A percentile compares a stretch with the other conserved stretches of the same genome.
Evolutionary conservation across 2,113 vertebrate species (phyloP).

Genomic region (Craseonycteris thonglongyai): DNA sequence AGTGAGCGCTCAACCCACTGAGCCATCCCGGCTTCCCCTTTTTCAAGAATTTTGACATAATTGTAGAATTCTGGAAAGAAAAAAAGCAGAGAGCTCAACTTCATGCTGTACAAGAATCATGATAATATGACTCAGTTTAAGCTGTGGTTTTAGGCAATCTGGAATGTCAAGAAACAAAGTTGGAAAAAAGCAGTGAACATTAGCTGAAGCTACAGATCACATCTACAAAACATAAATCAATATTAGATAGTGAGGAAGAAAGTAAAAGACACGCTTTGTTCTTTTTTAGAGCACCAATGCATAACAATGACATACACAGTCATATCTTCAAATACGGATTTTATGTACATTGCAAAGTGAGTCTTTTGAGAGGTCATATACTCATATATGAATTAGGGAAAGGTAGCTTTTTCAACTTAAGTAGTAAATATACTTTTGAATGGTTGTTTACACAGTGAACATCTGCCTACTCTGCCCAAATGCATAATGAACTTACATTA

Average conservation of each 20-base stretch:
- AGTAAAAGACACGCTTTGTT: background rate
- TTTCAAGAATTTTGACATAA: background rate
- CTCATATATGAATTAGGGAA: background rate
- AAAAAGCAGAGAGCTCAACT: background rate
- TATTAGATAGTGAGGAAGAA: background rate
- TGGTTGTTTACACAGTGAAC: background rate
- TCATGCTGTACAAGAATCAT: background rate
- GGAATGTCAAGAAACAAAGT: background rate
- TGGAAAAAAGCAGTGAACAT: background rate
- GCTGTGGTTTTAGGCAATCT: background rate
- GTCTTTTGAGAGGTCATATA: background rate
- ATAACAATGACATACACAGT: background rate
- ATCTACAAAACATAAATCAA: background rate
- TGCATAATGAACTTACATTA: background rate
- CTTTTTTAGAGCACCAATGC: background rate
- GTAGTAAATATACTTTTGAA: background rate
- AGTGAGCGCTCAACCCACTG: too few species aligned
- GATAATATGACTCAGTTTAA: background rate
- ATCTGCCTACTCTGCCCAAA: background rate
- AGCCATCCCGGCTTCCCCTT: too few species aligned
- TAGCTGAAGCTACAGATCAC: background rate
- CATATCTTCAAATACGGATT: background rate
- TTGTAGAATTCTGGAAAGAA: background rate
- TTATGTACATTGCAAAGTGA: background rate
- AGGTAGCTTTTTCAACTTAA: background rate